These are phyloP conservation scores for Muscicapa striata DNA, from an alignment of 2,797 vertebrate species.

Conservation along the genomic window DNA sequence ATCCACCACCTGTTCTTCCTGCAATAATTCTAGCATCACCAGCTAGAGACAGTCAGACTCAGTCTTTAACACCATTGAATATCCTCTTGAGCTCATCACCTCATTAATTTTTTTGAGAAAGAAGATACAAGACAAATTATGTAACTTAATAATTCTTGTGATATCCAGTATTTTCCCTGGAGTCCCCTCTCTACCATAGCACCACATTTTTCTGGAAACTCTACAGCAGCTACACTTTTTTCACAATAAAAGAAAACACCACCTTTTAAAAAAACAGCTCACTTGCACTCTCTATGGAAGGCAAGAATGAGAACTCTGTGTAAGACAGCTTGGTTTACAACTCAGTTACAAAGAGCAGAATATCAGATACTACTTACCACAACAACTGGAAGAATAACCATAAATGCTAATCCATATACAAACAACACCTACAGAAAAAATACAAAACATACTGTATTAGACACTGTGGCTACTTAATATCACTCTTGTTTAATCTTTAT, in stretches of 20 bases:
- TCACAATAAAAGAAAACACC: background rate
- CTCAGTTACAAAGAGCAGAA: background rate
- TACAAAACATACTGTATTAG: background rate
- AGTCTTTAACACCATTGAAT: background rate
- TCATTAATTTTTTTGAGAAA: background rate
- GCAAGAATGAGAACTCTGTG: background rate
- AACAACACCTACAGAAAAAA: conserved; percentile 86
- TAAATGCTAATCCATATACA: conserved; percentile 96
- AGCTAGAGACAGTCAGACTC: background rate
- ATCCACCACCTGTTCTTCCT: background rate
- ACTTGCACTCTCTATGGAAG: background rate
- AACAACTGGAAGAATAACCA: conserved; percentile 98
- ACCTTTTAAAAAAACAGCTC: background rate
- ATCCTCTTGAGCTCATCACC: background rate
- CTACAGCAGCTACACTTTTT: background rate
- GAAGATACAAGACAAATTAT: background rate
- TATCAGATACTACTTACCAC: conserved; percentile 84
- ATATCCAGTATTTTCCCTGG: background rate
- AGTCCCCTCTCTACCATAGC: background rate
- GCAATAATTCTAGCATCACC: background rate
- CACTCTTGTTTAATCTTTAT: background rate
- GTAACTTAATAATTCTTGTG: background rate
- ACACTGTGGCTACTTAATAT: background rate
- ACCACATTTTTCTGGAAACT: background rate
- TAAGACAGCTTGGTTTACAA: background rate